Base-by-base conservation (phyloP, 2,888 invertebrate genomes). In the Torymus auratus region DNA sequence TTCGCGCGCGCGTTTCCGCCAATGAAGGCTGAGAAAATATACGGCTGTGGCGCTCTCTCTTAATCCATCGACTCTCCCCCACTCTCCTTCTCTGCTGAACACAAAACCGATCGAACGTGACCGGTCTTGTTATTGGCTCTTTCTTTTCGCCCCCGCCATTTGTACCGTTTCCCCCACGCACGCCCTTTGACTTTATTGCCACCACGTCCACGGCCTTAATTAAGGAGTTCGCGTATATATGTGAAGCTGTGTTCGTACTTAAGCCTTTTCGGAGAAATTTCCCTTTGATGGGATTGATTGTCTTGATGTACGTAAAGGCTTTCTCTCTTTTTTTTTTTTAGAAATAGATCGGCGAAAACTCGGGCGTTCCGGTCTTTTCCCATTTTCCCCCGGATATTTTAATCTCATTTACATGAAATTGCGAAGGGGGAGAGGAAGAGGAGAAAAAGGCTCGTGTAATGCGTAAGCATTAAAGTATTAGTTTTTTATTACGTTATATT, bases 51-150 rank as follows among this genome's bases (percentile, higher is more conserved):
- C 64, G 1, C 28, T 28, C 77, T 58, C 78, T 72, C 72, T 78
- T 78, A 78, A 78, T 78, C 68, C 72, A 73, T 78, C 7, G 5
- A 41, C 41, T 7, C 1, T 7, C 41, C 41, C 41, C 41, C 41
- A 1, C 41, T 41, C 41, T 41, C 41, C 3, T 4, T 28, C 28
- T 41, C 41, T 41, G 60, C 15, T 0, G 58, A 11, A 41, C 41
- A 61, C 60, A 53, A 56, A 68, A 73, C 53, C 61, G 78, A 78
- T 78, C 73, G 72, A 78, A 78, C 72, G 75, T 75, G 72, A 72
- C 78, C 72, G 65, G 68, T 78, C 73, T 73, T 20, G 20, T 20
- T 52, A 78, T 78, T 78, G 60, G 68, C 53, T 15, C 20, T 55
- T 14, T 41, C 65, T 20, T 13, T 12, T 20, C 4, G 11, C 28